Conservation (phyloP, 1,140 invertebrate species). For the Ceratoteleas bidentatus region DNA sequence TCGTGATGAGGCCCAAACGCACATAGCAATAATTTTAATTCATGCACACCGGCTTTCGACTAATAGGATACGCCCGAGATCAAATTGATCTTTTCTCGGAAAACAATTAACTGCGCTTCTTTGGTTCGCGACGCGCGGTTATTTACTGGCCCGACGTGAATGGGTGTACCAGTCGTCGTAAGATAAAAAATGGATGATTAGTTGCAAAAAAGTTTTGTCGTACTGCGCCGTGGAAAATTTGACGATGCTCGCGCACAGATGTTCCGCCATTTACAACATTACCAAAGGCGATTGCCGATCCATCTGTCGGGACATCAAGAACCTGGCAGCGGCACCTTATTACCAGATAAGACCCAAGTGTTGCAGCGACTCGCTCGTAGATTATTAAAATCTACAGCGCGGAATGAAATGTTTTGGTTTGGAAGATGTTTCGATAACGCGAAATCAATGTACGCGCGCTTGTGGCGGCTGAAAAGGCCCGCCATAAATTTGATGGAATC, state of each 20-base stretch:
- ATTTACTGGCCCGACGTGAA: too few species aligned
- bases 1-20: slow-evolving; percentile 35
- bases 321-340: not conserved
- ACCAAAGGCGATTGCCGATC: not conserved
- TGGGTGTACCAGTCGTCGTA: too few species aligned
- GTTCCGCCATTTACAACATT: too few species aligned
- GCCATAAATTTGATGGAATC: slow-evolving; percentile 50
- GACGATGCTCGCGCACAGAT: too few species aligned
- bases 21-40: slow-evolving; percentile 46
- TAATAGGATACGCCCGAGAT: slow-evolving; percentile 25
- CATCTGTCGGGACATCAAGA: not conserved
- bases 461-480: slow-evolving; percentile 12
- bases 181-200: too few species aligned
- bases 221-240: too few species aligned
- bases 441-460: slow-evolving; percentile 41
- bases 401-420: slow-evolving; percentile 44
- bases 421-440: slow-evolving; percentile 48
- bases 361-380: slow-evolving; percentile 13
- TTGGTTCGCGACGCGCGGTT: too few species aligned
- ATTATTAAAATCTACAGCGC: slow-evolving; percentile 26
- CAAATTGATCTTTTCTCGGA: slow-evolving; percentile 39
- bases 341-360: slow-evolving; percentile 8
- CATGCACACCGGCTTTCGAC: slow-evolving; percentile 32
- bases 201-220: too few species aligned
- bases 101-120: slow-evolving; percentile 23